Percentiles rank a stretch among this genome's conserved stretches.
These are phyloP conservation scores for Oegoconia quadripuncta DNA, from an alignment of 2,888 invertebrate genomes.

Conservation along the genomic window DNA sequence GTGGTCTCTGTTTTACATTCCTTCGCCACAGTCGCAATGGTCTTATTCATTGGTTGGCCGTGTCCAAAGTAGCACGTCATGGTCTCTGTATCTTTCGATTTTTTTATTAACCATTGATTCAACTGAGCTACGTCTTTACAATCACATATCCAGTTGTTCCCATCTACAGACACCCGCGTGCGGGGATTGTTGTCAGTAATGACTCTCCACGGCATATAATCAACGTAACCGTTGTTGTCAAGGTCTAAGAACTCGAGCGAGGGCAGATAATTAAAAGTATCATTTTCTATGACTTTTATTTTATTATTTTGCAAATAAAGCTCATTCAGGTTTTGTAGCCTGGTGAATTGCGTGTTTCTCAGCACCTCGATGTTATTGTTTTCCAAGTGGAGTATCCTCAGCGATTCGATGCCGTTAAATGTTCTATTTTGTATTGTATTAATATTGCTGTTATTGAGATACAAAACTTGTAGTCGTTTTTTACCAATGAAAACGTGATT, in stretches of 20 bases:
- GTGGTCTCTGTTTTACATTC: slow-evolving; percentile 82
- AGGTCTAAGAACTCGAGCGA: slow-evolving; percentile 85
- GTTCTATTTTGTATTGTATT: slow-evolving; percentile 88
- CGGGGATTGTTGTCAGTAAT: slow-evolving; percentile 83
- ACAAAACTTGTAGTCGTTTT: slow-evolving; percentile 87
- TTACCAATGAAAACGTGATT: slow-evolving; percentile 93
- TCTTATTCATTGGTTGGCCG: slow-evolving; percentile 71
- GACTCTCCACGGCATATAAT: slow-evolving; percentile 86
- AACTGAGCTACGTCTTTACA: slow-evolving; percentile 85
- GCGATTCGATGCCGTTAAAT: slow-evolving; percentile 87
- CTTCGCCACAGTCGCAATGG: slow-evolving; percentile 65
- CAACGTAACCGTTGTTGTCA: slow-evolving; percentile 87
- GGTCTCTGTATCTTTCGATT: slow-evolving; percentile 82
- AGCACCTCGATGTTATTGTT: slow-evolving; percentile 85
- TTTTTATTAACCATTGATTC: slow-evolving; percentile 84
- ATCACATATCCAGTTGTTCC: slow-evolving; percentile 92
- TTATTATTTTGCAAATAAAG: slow-evolving; percentile 88
- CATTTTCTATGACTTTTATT: slow-evolving; percentile 85
- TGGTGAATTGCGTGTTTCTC: slow-evolving; percentile 88
- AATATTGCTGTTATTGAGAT: slow-evolving; percentile 88
- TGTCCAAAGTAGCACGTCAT: slow-evolving; percentile 83
- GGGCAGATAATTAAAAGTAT: slow-evolving; percentile 86
- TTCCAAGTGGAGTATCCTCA: slow-evolving; percentile 87
- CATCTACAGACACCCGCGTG: slow-evolving; percentile 85
- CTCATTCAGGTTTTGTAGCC: slow-evolving; percentile 85